Percentiles rank a stretch among this genome's conserved stretches.
Conservation (phyloP, 1,140 invertebrate genomes). For the Lepidurus packardi region DNA sequence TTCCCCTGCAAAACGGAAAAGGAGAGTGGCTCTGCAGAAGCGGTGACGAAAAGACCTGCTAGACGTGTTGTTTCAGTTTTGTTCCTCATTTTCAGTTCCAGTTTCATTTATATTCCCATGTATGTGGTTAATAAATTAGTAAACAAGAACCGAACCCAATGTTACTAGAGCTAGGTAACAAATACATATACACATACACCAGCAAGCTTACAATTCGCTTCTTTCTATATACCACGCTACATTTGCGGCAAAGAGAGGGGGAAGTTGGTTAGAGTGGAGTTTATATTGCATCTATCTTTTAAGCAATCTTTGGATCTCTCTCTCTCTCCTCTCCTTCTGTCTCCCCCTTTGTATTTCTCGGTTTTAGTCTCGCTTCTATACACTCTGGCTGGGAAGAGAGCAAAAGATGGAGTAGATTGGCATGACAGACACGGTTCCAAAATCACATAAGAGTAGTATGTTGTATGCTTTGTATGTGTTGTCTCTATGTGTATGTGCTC, state of each 20-base stretch:
- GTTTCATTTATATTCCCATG: too few relatives aligned
- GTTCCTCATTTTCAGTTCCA: too few relatives aligned
- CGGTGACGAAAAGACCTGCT: too few relatives aligned
- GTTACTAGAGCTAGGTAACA: too few relatives aligned
- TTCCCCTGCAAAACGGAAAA: too few relatives aligned
- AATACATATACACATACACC: background rate
- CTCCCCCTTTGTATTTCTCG: too few relatives aligned
- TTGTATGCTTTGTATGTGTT: background rate
- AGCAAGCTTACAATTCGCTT: background rate
- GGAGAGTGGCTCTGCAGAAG: too few relatives aligned
- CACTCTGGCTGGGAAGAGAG: background rate
- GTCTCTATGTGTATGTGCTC: background rate
- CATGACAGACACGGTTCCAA: background rate
- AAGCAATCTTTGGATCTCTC: background rate
- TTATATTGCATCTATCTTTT: background rate
- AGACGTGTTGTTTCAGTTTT: too few relatives aligned
- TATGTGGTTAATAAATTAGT: too few relatives aligned
- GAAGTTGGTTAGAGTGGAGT: background rate
- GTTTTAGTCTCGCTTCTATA: too few relatives aligned
- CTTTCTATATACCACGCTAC: background rate
- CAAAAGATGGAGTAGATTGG: slow-evolving; percentile 1
- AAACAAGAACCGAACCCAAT: too few relatives aligned
- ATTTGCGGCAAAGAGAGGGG: background rate
- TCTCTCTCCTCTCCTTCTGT: background rate
- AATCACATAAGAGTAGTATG: background rate